These are phyloP conservation scores for Tachina fera DNA, from an alignment of 2,888 invertebrate species.

Conservation along the genomic window DNA sequence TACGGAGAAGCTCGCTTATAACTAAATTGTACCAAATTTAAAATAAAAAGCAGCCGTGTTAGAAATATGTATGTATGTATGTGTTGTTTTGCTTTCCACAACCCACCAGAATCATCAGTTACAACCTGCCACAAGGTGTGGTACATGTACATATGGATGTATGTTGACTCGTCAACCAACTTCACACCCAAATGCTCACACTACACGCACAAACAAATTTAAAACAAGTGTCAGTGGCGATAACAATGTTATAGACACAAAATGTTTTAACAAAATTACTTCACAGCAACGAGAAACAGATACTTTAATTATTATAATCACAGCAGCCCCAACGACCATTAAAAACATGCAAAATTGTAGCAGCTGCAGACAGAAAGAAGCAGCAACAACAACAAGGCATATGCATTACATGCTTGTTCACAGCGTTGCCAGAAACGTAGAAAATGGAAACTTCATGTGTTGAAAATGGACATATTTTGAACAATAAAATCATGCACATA, in stretches of 20 bases:
- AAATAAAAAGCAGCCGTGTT: neutral
- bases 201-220: slow-evolving; percentile 28
- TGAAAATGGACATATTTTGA: too few relatives aligned
- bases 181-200: neutral
- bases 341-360: slow-evolving; percentile 2
- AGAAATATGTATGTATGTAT: neutral
- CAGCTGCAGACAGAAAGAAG: neutral
- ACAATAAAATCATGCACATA: too few relatives aligned
- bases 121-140: slow-evolving; percentile 49
- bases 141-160: neutral
- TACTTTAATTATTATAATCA: slow-evolving; percentile 37
- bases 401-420: neutral
- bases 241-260: slow-evolving; percentile 32
- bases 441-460: too few relatives aligned
- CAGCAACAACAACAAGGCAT: neutral
- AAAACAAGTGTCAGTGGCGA: slow-evolving; percentile 33
- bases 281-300: slow-evolving; percentile 49
- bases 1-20: too few relatives aligned
- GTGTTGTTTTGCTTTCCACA: slow-evolving; percentile 8
- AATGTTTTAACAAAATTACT: slow-evolving; percentile 27
- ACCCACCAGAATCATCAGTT: slow-evolving; percentile 8
- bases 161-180: neutral
- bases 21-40: neutral
- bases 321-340: slow-evolving; percentile 35
- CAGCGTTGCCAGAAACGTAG: neutral